Base-by-base conservation (phyloP, 2,113 vertebrate species). In the Cololabis saira region DNA sequence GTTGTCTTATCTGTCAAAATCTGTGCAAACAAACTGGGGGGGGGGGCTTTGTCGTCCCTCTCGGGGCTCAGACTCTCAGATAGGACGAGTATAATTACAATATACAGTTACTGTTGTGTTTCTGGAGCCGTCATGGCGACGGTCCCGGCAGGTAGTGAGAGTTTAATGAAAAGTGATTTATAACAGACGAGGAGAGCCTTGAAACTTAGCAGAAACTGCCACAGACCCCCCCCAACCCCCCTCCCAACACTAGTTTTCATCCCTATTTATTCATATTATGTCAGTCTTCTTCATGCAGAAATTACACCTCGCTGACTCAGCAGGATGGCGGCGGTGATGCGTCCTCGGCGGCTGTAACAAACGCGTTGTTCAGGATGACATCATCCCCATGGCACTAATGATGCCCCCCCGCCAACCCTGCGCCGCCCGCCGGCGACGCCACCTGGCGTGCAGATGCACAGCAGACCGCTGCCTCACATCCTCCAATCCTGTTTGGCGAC, bases 291-390 rank as follows among this genome's bases (percentile, higher is more conserved):
- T 24, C 7, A 22, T 40, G 47, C 54, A 53, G 2, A 55, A 18
- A 37, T 4, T 37, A 37, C 33, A 22, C 44, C 16, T 67, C 65
- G 84, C 89, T 90, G 82, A 91, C 47, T 89, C 88, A 85, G 88
- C 81, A 82, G 48, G 71, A 40, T 12, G 33, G 11, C 5, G 22
- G 49, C 12, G 75, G 57, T 64, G 76, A 79, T 33, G 66, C 55
- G 45, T 71, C 76, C 58, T 56, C 67, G 43, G 16, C 56, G 74
- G 43, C 33, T n/a, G n/a, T n/a, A n/a, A 24, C 44, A 51, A 55
- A 60, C 74, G 57, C 65, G 61, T 53, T 69, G 60, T 80, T 55
- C 24, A 24, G 78, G 74, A 82, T 91, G 89, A 90, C 88, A 89
- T 92, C 87, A 92, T 80, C 67, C 67, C 60, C 40, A 12, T 57